phyloP scores from a whole-genome alignment of 2,113 vertebrate species.

The Pluvianellus socialis region DNA sequence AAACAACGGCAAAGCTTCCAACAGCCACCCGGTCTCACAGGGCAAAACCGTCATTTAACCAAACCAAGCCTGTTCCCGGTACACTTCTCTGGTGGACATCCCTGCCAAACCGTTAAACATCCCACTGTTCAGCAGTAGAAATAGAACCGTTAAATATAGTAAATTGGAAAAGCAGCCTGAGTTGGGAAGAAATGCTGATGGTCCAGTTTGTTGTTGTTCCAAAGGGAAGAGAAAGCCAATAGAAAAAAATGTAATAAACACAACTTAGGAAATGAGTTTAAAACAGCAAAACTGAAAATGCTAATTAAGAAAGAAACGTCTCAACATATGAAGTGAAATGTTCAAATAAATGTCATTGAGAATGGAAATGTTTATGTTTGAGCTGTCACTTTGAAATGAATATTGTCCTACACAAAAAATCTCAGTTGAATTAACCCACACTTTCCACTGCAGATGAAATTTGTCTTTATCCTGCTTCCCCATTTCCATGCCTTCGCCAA shows the following conservation, averaged over 20 bases:
- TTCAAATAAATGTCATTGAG: neutral
- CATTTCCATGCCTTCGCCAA: fast-evolving
- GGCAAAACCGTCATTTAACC: neutral
- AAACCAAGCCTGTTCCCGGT: neutral
- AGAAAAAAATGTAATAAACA: neutral
- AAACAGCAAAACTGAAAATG: neutral
- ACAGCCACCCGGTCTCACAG: fast-evolving
- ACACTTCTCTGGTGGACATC: neutral
- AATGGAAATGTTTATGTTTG: neutral
- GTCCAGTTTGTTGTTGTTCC: neutral
- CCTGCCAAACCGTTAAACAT: neutral
- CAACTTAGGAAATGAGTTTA: neutral
- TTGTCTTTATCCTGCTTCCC: neutral
- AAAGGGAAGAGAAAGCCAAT: neutral
- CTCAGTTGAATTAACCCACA: neutral
- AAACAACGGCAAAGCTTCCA: neutral
- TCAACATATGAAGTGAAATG: neutral
- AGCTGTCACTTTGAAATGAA: neutral
- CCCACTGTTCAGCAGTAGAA: neutral
- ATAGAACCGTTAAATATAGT: fast-evolving
- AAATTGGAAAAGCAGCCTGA: neutral
- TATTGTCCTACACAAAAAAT: neutral
- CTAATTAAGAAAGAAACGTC: neutral
- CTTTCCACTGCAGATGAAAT: neutral
- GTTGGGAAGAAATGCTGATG: neutral